These are phyloP conservation scores for Gymnobelideus leadbeateri DNA, from an alignment of 2,113 vertebrate species.

Conservation along the genomic window DNA sequence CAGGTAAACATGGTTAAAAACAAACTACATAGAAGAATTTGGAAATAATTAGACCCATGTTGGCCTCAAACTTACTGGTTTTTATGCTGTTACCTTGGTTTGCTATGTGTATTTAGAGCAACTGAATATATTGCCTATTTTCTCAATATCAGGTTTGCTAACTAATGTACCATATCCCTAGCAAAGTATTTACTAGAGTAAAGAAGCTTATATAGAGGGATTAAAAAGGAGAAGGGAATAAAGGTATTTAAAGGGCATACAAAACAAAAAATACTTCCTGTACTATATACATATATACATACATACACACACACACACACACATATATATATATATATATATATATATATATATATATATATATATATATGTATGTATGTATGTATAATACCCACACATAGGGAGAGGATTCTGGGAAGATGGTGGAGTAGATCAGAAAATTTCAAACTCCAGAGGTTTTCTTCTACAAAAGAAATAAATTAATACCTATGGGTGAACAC, in stretches of 20 bases:
- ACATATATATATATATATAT: too few species aligned
- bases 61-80: background rate
- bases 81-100: background rate
- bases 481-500: too few species aligned
- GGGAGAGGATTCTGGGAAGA: too few species aligned
- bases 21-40: background rate
- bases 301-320: too few species aligned
- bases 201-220: background rate
- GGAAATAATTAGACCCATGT: background rate
- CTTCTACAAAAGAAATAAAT: too few species aligned
- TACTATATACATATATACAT: too few species aligned
- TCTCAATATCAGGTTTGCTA: background rate
- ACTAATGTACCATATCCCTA: background rate
- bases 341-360: too few species aligned
- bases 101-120: background rate
- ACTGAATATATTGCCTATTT: background rate
- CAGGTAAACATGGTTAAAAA: background rate
- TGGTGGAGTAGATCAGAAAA: too few species aligned
- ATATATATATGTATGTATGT: too few species aligned
- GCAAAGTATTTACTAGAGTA: background rate
- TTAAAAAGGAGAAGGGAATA: background rate
- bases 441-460: too few species aligned
- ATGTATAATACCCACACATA: background rate
- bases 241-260: background rate
- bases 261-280: background rate